Conservation (phyloP, 2,113 vertebrate genomes). For the Pteronura brasiliensis region DNA sequence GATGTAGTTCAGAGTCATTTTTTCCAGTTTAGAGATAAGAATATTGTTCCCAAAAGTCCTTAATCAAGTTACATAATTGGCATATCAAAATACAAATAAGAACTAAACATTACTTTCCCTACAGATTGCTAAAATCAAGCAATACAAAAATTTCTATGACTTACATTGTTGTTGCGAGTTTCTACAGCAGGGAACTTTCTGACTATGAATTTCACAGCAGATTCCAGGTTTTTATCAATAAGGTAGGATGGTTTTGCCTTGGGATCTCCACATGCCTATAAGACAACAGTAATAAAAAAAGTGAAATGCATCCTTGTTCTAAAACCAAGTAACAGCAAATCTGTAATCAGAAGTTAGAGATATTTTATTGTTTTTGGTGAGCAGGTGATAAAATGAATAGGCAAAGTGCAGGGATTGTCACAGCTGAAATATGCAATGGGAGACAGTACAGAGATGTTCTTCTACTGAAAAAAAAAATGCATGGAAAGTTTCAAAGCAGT, state of each 20-base stretch:
- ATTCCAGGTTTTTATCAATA: constrained; percentile 98
- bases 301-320: constrained; percentile 70
- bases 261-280: constrained; percentile 96
- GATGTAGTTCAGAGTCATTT: background rate
- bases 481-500: constrained; percentile 88
- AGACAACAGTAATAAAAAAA: constrained; percentile 77
- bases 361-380: constrained; percentile 80
- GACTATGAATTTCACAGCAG: constrained; percentile 99
- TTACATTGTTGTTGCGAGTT: constrained; percentile 98
- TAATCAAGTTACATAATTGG: background rate
- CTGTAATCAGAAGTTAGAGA: constrained; percentile 81
- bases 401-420: constrained; percentile 88
- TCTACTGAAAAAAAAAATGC: constrained; percentile 88
- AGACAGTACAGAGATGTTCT: constrained; percentile 87
- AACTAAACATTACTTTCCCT: background rate
- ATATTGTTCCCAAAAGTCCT: constrained; percentile 9
- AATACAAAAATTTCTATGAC: constrained; percentile 74
- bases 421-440: constrained; percentile 88
- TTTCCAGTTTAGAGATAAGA: background rate
- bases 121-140: background rate
- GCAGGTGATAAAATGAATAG: constrained; percentile 90
- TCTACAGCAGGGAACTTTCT: constrained; percentile 98
- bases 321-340: constrained; percentile 72
- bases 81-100: constrained; percentile 27
- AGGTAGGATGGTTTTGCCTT: constrained; percentile 99